These are phyloP conservation scores for Forbesichthys agassizii DNA, from an alignment of 2,113 vertebrate genomes.

Conservation along the genomic window DNA sequence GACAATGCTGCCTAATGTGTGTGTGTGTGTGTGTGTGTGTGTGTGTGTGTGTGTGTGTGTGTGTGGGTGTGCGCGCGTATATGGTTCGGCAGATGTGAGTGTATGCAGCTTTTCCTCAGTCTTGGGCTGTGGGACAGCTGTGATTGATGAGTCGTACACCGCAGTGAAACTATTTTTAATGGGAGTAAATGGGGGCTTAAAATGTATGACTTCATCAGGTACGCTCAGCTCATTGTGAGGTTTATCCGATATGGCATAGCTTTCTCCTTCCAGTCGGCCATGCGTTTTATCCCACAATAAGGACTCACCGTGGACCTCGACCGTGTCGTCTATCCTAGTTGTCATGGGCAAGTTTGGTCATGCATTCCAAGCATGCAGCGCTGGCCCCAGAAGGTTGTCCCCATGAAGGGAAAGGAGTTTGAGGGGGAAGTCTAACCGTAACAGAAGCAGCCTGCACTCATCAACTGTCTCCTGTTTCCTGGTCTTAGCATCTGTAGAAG, in stretches of 20 bases:
- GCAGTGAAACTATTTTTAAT: slow-evolving; percentile 61
- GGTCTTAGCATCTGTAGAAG: neutral
- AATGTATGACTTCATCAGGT: slow-evolving; percentile 54
- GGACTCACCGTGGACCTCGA: slow-evolving; percentile 21
- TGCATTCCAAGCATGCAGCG: slow-evolving; percentile 13
- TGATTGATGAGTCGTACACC: slow-evolving; percentile 73
- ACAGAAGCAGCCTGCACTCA: neutral
- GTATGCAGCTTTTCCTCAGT: slow-evolving; percentile 35
- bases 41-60: slow-evolving; percentile 8
- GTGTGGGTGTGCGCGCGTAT: slow-evolving; percentile 20
- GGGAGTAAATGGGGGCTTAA: slow-evolving; percentile 48
- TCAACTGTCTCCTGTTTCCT: slow-evolving; percentile 4
- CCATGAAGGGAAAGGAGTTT: neutral
- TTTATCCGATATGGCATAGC: slow-evolving; percentile 63
- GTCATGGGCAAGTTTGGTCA: slow-evolving; percentile 10
- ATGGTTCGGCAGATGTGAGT: slow-evolving; percentile 38
- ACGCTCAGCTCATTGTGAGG: slow-evolving; percentile 40
- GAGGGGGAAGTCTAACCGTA: neutral
- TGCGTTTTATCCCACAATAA: slow-evolving; percentile 53
- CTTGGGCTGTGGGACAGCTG: slow-evolving; percentile 39
- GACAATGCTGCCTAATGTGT: slow-evolving; percentile 34
- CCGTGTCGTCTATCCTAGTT: slow-evolving; percentile 45
- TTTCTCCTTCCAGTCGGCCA: slow-evolving; percentile 39
- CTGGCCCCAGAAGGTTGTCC: slow-evolving; percentile 11
- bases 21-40: slow-evolving; percentile 24